phyloP scores from a whole-genome alignment of 2,797 vertebrate genomes.

The Vespertilio murinus region DNA sequence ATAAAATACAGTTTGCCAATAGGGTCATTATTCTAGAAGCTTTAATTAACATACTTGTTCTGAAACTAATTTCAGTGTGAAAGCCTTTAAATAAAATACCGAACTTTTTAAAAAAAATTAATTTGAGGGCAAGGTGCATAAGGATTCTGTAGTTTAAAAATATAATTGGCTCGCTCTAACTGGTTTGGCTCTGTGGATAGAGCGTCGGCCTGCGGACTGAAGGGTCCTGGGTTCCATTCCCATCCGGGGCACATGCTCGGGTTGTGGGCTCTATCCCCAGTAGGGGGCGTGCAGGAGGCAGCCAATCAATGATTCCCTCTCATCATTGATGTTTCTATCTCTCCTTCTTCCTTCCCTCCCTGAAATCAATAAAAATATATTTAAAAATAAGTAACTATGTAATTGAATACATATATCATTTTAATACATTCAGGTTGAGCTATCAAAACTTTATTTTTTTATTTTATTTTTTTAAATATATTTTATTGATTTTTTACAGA shows the following conservation, averaged over 20 bases:
- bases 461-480: too few relatives aligned
- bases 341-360: background rate
- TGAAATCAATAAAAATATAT: background rate
- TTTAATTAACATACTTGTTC: background rate
- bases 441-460: background rate
- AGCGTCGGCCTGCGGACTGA: background rate
- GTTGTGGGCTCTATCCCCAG: background rate
- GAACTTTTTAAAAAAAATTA: background rate
- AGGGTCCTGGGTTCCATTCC: background rate
- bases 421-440: conserved; percentile 56
- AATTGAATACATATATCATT: background rate
- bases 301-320: background rate
- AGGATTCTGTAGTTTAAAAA: background rate
- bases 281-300: background rate
- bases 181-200: background rate
- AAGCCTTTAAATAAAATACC: conserved; percentile 23
- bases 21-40: background rate
- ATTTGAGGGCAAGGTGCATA: background rate
- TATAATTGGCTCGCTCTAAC: background rate
- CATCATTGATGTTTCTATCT: background rate
- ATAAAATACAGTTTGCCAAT: conserved; percentile 56
- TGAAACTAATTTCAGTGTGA: background rate
- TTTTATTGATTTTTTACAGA: too few relatives aligned
- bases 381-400: background rate
- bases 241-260: background rate